phyloP scores from a whole-genome alignment of 2,797 vertebrate genomes.

The Pseudotriccus pelzelni region DNA sequence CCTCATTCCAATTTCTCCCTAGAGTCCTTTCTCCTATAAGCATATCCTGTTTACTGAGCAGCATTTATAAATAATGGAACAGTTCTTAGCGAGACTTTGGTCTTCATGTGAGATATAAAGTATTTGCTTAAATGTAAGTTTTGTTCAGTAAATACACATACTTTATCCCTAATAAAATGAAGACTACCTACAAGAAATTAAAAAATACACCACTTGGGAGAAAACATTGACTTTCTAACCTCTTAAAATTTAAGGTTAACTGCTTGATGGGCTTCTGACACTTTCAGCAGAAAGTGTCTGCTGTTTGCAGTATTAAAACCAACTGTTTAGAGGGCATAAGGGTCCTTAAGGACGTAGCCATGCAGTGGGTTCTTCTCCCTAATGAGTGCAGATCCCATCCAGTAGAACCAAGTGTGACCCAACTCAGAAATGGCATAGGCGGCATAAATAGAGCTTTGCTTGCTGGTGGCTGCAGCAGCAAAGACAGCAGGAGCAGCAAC shows the following conservation, averaged over 20 bases:
- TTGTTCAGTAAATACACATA: neutral
- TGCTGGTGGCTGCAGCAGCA: neutral
- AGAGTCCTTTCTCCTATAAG: neutral
- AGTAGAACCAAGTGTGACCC: neutral
- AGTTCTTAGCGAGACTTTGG: neutral
- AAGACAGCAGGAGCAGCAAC: neutral
- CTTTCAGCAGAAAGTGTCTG: neutral
- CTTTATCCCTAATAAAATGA: neutral
- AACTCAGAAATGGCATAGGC: neutral
- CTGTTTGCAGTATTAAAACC: neutral
- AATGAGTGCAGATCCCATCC: neutral
- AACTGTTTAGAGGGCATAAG: neutral
- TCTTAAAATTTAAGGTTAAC: neutral
- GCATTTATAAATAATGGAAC: neutral
- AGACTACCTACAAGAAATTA: neutral
- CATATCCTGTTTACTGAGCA: neutral
- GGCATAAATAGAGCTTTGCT: neutral
- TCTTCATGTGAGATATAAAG: neutral
- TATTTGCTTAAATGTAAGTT: neutral
- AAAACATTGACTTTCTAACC: neutral
- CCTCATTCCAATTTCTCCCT: neutral
- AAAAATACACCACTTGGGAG: neutral
- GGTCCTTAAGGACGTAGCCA: neutral
- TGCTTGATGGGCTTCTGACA: neutral
- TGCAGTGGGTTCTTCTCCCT: fast-evolving